phyloP scores from a whole-genome alignment of 2,888 invertebrate genomes.

The Fragum sueziense region DNA sequence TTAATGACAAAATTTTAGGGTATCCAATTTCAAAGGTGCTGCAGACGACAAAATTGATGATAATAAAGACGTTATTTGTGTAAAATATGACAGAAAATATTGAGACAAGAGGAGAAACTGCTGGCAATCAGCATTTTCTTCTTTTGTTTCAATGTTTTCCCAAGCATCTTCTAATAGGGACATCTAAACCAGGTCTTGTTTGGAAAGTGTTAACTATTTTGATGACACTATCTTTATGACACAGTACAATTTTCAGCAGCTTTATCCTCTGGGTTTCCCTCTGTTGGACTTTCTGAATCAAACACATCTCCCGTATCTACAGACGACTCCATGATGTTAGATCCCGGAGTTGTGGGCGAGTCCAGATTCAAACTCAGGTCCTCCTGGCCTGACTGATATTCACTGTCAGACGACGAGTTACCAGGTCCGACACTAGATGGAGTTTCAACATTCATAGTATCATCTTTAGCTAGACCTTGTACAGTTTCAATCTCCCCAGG shows the following conservation, averaged over 20 bases:
- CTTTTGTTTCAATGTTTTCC: too few species aligned
- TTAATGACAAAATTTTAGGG: too few species aligned
- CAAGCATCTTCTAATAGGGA: too few species aligned
- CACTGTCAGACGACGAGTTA: conserved; percentile 55
- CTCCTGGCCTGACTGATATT: conserved; percentile 60
- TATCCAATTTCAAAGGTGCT: too few species aligned
- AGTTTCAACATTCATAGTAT: conserved; percentile 14
- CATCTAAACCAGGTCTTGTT: too few species aligned
- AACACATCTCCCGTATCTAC: conserved; percentile 56
- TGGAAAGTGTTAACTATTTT: too few species aligned
- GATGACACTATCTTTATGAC: conserved; percentile 41
- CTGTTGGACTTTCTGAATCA: not conserved
- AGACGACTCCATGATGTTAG: conserved; percentile 41
- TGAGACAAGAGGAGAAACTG: too few species aligned
- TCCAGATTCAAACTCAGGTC: conserved; percentile 50
- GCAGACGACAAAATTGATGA: too few species aligned
- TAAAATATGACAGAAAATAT: too few species aligned
- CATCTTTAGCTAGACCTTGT: not conserved
- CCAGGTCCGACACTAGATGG: conserved; percentile 30
- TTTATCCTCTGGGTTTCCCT: conserved; percentile 22
- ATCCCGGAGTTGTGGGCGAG: conserved; percentile 20
- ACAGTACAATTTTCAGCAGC: conserved; percentile 54
- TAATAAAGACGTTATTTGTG: too few species aligned
- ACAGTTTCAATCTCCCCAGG: not conserved
- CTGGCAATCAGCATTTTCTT: too few species aligned